phyloP scores from a whole-genome alignment of 1,140 invertebrate genomes.

The Coptotermes formosanus region DNA sequence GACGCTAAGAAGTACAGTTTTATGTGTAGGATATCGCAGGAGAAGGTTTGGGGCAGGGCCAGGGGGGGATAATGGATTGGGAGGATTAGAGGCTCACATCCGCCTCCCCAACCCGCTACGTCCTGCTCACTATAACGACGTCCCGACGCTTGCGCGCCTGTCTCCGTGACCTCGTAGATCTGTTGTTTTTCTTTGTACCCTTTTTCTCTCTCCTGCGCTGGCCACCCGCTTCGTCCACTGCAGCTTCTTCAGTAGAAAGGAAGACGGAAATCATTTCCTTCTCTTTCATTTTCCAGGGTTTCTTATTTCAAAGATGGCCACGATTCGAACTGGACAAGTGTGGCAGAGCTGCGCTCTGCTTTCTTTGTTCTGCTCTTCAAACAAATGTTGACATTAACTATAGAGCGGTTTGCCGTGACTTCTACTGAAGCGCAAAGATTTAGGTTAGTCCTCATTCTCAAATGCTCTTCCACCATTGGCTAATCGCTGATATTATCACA shows the following conservation, averaged over 20 bases:
- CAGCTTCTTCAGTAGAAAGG: not conserved
- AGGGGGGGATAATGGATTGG: not conserved
- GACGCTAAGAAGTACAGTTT: not conserved
- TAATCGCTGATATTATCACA: too few relatives aligned
- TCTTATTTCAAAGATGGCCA: constrained; percentile 5
- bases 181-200: not conserved
- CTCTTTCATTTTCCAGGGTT: not conserved
- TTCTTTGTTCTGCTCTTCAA: not conserved
- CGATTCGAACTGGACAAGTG: not conserved
- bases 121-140: not conserved
- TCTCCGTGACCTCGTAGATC: not conserved
- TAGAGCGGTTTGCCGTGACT: too few relatives aligned
- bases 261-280: not conserved
- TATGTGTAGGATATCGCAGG: not conserved
- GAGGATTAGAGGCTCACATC: not conserved
- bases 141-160: not conserved
- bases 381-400: not conserved
- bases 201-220: not conserved
- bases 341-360: not conserved
- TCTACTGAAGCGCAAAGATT: too few relatives aligned
- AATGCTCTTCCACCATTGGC: too few relatives aligned
- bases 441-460: too few relatives aligned
- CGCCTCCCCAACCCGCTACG: not conserved
- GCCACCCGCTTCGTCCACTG: not conserved
- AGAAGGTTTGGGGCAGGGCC: not conserved